Evolutionary conservation across 2,797 vertebrate species (phyloP).

Genomic region (Pseudochirops cupreus): DNA sequence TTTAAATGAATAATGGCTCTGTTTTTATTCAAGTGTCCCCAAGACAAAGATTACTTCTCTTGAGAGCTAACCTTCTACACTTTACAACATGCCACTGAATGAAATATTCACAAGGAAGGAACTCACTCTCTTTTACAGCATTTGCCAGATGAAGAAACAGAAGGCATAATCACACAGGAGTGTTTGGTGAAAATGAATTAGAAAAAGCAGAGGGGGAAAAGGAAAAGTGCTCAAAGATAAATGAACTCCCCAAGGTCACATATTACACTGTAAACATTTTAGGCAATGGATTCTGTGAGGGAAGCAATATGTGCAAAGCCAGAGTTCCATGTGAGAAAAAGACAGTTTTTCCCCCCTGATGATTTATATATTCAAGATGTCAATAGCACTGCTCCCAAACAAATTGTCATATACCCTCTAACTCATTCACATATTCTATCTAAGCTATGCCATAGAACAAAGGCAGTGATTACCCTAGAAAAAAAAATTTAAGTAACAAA

Average conservation of each 20-base stretch:
- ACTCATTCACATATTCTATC: neutral
- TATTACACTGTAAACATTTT: slow-evolving; percentile 6
- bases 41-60: slow-evolving; percentile 24
- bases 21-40: slow-evolving; percentile 14
- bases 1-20: slow-evolving; percentile 3
- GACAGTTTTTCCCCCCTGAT: neutral
- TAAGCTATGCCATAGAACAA: neutral
- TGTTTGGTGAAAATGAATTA: neutral
- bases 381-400: neutral
- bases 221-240: slow-evolving; percentile 29
- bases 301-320: neutral
- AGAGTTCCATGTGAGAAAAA: neutral
- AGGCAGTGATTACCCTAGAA: neutral
- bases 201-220: slow-evolving; percentile 9
- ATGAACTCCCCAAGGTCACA: slow-evolving; percentile 10
- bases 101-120: slow-evolving; percentile 48
- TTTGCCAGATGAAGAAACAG: neutral
- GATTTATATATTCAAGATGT: neutral
- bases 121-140: neutral
- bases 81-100: slow-evolving; percentile 17
- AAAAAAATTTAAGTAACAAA: slow-evolving; percentile 14
- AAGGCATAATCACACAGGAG: slow-evolving; percentile 6
- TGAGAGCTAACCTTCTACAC: slow-evolving; percentile 10
- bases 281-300: neutral
- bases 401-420: neutral